Evolutionary conservation across 2,113 vertebrate species (phyloP).

Genomic region (Bombycilla garrulus): DNA sequence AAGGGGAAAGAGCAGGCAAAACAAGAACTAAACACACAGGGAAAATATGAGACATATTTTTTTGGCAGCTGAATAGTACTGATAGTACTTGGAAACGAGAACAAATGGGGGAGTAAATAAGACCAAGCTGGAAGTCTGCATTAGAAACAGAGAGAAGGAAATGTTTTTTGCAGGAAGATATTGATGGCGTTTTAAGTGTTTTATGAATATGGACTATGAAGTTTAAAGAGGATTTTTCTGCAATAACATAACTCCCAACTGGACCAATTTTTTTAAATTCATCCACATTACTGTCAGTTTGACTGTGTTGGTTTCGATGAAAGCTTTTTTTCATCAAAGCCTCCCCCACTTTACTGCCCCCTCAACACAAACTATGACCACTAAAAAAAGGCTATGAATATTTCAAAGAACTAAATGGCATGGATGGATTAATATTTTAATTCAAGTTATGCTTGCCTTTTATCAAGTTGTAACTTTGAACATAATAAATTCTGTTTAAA

Average conservation of each 20-base stretch:
- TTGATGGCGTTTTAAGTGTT: conserved; percentile 25
- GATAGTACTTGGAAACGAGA: background rate
- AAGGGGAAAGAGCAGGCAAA: background rate
- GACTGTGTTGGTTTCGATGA: conserved; percentile 4
- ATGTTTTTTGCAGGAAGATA: conserved; percentile 9
- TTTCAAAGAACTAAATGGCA: conserved; percentile 66
- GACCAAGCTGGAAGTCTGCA: background rate
- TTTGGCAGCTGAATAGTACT: background rate
- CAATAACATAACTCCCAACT: conserved; percentile 15
- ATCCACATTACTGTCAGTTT: conserved; percentile 18
- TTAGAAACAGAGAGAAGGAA: background rate
- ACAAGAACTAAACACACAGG: background rate
- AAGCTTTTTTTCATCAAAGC: conserved; percentile 38
- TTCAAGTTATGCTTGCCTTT: conserved; percentile 55
- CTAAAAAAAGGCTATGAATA: conserved; percentile 46
- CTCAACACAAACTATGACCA: background rate
- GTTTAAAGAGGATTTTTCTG: conserved; percentile 14
- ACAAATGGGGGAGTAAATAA: conserved; percentile 5
- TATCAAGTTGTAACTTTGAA: conserved; percentile 67
- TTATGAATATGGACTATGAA: conserved; percentile 23
- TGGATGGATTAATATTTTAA: conserved; percentile 70
- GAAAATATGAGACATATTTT: background rate
- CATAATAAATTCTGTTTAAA: conserved; percentile 66
- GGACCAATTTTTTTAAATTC: conserved; percentile 27
- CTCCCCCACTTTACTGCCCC: background rate